A percentile compares a stretch with the other conserved stretches of the same genome.
phyloP scores from a whole-genome alignment of 2,113 vertebrate genomes.

The Anolis carolinensis region DNA sequence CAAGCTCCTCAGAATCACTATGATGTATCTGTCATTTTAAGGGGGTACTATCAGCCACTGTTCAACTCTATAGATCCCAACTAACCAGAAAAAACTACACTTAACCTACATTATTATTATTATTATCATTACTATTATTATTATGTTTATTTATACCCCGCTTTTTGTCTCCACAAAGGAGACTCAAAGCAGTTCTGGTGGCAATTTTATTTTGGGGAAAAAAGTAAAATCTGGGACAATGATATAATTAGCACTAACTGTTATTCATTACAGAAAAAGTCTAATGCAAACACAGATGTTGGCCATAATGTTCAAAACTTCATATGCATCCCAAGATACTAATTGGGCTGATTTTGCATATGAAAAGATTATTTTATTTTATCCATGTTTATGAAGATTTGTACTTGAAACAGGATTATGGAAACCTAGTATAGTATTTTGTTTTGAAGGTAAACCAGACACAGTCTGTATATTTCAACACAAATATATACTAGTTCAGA shows the following conservation, averaged over 20 bases:
- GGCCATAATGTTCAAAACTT: background rate
- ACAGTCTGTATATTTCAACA: constrained; percentile 16
- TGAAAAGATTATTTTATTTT: background rate
- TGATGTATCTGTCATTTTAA: background rate
- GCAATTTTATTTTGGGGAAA: background rate
- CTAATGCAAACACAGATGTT: background rate
- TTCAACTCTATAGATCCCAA: background rate
- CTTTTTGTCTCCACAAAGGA: no score
- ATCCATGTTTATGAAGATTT: background rate
- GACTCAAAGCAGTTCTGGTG: background rate
- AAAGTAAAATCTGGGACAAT: background rate
- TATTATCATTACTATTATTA: no score
- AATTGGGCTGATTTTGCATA: background rate
- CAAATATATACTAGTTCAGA: constrained; percentile 43
- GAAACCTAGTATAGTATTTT: constrained; percentile 7
- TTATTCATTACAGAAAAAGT: background rate
- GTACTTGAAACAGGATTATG: background rate
- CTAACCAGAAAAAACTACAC: background rate
- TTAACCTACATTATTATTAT: background rate
- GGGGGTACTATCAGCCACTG: background rate
- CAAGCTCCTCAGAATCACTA: background rate
- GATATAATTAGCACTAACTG: background rate
- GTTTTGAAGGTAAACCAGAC: constrained; percentile 43
- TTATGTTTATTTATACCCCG: no score
- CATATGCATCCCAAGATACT: background rate